Base-by-base conservation (phyloP, 1,140 invertebrate genomes). In the Gonatopus flavifemur region DNA sequence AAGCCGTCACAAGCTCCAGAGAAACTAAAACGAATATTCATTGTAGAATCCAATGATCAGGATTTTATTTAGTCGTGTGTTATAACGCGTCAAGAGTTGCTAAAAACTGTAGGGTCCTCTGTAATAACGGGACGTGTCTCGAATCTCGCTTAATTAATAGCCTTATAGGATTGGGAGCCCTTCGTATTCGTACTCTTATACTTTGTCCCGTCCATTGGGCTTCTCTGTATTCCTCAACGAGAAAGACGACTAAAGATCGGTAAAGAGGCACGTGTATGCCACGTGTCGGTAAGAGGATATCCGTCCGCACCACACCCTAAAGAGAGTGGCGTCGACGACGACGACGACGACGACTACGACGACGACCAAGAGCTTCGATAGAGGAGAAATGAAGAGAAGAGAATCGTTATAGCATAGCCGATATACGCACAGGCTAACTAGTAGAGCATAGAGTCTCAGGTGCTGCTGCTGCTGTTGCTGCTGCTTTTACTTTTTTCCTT, bases 201-300 rank as follows among this genome's bases (percentile, higher is more conserved):
- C n/a, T n/a, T n/a, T n/a, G n/a, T n/a, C n/a, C n/a, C n/a, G n/a
- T n/a, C n/a, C n/a, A n/a, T n/a, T n/a, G 42, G 37, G 18, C 43
- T 49, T 57, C 41, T 37, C 39, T 37, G 22, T 43, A 28, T 46
- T 21, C 35, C 43, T n/a, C n/a, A n/a, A n/a, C 42, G 52, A 30
- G 40, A 45, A 45, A 50, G 55, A 66, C 62, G n/a, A n/a, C n/a
- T n/a, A n/a, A n/a, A 37, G 52, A 50, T 51, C 45, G 43, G 55
- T 46, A 59, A 62, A 67, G 55, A 55, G 59, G 64, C 73, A 72
- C 73, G 73, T 76, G 72, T 61, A 57, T 45, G 64, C 59, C 73
- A 76, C 73, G 73, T 74, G 72, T 67, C 72, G 55, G 68, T 75
- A 75, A 75, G 72, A 75, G 72, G 72, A 75, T 75, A 75, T 72